Evolutionary conservation across 1,140 invertebrate species (phyloP), one percentile per base, ranked within the genome.

Genomic region (Ooceraea biroi): DNA sequence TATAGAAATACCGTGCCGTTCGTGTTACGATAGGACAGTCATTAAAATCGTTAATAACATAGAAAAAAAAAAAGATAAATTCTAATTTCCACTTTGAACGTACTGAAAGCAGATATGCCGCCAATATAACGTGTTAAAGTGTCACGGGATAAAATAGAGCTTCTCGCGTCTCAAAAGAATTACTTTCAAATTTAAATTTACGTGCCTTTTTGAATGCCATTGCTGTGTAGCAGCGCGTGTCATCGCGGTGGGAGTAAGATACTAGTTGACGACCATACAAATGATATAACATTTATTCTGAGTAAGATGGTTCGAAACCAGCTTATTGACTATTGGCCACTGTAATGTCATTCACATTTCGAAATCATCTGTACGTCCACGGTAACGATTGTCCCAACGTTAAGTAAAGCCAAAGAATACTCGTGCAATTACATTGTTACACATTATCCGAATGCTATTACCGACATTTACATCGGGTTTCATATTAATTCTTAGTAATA

Each of bases 311-410:
- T 82, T 88, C 85, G 88, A 91, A 89, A 89, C 86, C 85, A 57
- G 87, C 83, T 91, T 90, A 91, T 61, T 87, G 87, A 91, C 87
- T 85, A 87, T 89, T 83, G 85, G 86, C 84, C 88, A 89, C 46
- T 73, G 73, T 76, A 84, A 84, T 84, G 63, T 87, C 57, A 69
- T 60, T 48, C 78, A 73, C 60, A 88, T 85, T 83, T 85, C 85
- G 57, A 87, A 86, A 86, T 85, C 55, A 72, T 83, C 66, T 71
- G 71, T 57, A 41, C 57, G 74, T 85, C 74, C 88, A 86, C 84
- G 65, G 76, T 86, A 86, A 36, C 57, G 41, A 30, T 68, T 52
- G 84, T 74, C 82, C 76, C 76, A 57, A 41, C n/a, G 17, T 69
- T 14, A 63, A 27, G 0, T 55, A 0, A 3, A 65, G 11, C 7